Percentiles rank a stretch among this genome's conserved stretches.
phyloP scores from a whole-genome alignment of 2,888 invertebrate genomes.

The Brenthis daphne region DNA sequence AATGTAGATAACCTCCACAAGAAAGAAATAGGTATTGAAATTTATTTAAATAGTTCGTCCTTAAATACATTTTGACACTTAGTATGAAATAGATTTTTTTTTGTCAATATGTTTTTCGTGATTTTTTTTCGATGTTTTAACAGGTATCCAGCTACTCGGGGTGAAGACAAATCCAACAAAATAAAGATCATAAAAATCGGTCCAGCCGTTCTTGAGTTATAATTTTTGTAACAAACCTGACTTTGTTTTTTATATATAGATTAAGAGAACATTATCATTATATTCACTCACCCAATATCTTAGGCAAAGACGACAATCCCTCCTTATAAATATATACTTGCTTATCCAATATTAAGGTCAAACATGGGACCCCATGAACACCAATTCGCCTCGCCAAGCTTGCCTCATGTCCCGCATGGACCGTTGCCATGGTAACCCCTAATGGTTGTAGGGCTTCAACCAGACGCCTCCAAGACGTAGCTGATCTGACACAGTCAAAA shows the following conservation, averaged over 20 bases:
- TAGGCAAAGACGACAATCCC: slow-evolving; percentile 88
- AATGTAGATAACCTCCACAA: too few relatives aligned
- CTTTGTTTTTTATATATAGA: too few relatives aligned
- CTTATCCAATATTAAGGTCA: slow-evolving; percentile 92
- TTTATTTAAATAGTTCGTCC: not conserved
- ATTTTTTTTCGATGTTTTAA: too few relatives aligned
- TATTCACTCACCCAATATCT: slow-evolving; percentile 86
- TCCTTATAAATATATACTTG: slow-evolving; percentile 92
- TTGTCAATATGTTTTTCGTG: too few relatives aligned
- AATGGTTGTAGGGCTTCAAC: slow-evolving; percentile 93
- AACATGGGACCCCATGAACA: slow-evolving; percentile 90
- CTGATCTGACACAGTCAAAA: slow-evolving; percentile 94
- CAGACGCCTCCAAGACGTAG: slow-evolving; percentile 91
- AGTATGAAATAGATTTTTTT: too few relatives aligned
- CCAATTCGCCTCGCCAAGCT: slow-evolving; percentile 89
- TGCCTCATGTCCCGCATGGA: slow-evolving; percentile 91
- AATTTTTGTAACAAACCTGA: too few relatives aligned
- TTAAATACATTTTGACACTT: too few relatives aligned
- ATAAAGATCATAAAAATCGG: too few relatives aligned
- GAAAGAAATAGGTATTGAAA: too few relatives aligned
- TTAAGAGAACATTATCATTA: not conserved
- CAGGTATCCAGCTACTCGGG: too few relatives aligned
- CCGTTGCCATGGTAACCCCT: slow-evolving; percentile 90
- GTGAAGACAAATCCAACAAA: too few relatives aligned
- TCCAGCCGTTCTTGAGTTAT: too few relatives aligned